Evolutionary conservation across 1,140 invertebrate genomes (phyloP).

Genomic region (Trichoplusia ni): DNA sequence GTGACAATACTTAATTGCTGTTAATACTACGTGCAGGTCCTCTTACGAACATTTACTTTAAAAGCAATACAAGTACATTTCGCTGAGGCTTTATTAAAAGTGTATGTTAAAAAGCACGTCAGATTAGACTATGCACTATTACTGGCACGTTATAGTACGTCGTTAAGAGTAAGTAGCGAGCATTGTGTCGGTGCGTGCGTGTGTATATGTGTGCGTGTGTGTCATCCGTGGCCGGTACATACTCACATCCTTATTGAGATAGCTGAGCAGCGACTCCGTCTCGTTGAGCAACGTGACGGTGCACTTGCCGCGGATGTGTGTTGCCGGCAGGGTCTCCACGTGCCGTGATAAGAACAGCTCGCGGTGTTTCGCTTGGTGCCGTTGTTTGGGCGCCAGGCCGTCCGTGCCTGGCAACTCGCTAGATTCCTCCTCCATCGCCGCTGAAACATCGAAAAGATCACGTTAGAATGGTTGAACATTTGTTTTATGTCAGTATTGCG

Average conservation of each 20-base stretch:
- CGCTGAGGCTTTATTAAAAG: too few relatives aligned
- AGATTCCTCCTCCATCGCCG: slow-evolving; percentile 78
- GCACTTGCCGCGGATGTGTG: slow-evolving; percentile 99
- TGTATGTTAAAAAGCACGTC: too few relatives aligned
- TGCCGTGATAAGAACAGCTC: slow-evolving; percentile 99
- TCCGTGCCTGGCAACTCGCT: slow-evolving; percentile 74
- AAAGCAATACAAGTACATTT: too few relatives aligned
- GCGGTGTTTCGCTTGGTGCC: slow-evolving; percentile 97
- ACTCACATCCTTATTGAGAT: slow-evolving; percentile 97
- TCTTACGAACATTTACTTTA: too few relatives aligned
- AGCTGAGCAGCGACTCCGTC: slow-evolving; percentile 97
- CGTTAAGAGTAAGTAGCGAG: too few relatives aligned
- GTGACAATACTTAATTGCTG: too few relatives aligned
- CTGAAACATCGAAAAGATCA: slow-evolving; percentile 47
- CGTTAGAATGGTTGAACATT: background rate
- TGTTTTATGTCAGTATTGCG: background rate
- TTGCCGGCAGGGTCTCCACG: slow-evolving; percentile 98
- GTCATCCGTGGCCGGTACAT: slow-evolving; percentile 64
- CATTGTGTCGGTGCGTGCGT: background rate
- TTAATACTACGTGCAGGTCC: too few relatives aligned
- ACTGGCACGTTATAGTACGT: too few relatives aligned
- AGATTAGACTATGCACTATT: too few relatives aligned
- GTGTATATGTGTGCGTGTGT: background rate
- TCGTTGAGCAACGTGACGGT: slow-evolving; percentile 98
- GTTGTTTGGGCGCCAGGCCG: slow-evolving; percentile 87